Evolutionary conservation across 1,140 invertebrate genomes (phyloP), one percentile per base, ranked within the genome.

Genomic region (Drosophila rufa): DNA sequence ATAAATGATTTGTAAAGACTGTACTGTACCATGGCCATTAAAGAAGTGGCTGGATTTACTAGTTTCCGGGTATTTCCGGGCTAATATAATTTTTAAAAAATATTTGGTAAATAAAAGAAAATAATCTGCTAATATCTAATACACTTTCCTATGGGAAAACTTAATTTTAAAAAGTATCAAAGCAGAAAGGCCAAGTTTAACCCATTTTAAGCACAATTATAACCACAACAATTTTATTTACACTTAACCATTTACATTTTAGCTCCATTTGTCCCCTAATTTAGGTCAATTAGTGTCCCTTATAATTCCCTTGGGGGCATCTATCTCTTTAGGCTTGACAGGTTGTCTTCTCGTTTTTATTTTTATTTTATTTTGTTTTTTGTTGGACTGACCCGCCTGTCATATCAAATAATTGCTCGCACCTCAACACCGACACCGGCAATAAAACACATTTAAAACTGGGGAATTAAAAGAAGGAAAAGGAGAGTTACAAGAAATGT

Each of bases 391-490:
- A 15, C 53, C 64, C 64, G 68, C 17, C 38, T 71, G 67, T 73
- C 69, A 73, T 19, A 73, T 73, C 38, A 27, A 59, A 73, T 73
- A 73, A 73, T 73, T 36, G 67, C 69, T 71, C 38, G 67, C 69
- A 73, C 69, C 67, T 73, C 67, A 73, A 73, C 69, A 48, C 67
- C 36, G 36, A 75, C 47, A 55, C 33, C 30, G 70, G 58, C 78
- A 56, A 75, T 69, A 75, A 80, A 80, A 50, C 69, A 59, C 69
- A 43, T 36, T 57, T 17, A 17, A 70, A 57, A 40, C 15, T 38
- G 33, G 17, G 30, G 30, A 9, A 36, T 30, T 1, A 30, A 30
- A 30, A 30, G 5, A 36, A 40, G 22, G 65, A 67, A 15, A 36
- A 67, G 30, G 42, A 45, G 53, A 71, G 64, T 64, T 55, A 43